Evolutionary conservation across 2,113 vertebrate genomes (phyloP).

Genomic region (Megaceryle maxima): DNA sequence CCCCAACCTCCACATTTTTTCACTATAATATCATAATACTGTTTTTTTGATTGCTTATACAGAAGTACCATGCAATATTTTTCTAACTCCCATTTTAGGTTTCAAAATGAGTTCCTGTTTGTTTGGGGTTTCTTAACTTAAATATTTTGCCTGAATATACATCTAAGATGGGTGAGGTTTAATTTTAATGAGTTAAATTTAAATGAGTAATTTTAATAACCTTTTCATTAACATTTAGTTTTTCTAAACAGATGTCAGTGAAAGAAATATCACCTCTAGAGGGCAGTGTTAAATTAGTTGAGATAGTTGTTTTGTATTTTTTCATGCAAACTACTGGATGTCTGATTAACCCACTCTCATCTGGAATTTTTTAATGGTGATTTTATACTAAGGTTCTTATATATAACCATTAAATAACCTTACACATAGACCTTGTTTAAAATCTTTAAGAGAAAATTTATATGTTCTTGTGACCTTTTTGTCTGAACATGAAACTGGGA

Average conservation of each 20-base stretch:
- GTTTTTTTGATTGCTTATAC: background rate
- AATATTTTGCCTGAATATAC: background rate
- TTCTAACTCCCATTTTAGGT: background rate
- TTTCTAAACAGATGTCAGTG: background rate
- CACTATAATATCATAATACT: background rate
- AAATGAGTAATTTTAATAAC: background rate
- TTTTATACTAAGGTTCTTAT: background rate
- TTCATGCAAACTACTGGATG: background rate
- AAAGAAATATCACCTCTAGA: constrained; percentile 63
- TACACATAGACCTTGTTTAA: background rate
- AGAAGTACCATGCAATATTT: background rate
- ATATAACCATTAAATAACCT: background rate
- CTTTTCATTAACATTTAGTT: background rate
- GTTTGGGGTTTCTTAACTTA: background rate
- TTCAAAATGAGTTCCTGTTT: background rate
- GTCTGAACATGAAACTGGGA: background rate
- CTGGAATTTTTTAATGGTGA: background rate
- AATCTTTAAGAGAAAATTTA: background rate
- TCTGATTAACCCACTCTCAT: background rate
- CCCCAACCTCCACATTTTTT: background rate
- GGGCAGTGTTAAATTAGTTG: constrained; percentile 72
- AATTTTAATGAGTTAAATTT: background rate
- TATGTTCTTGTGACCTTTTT: background rate
- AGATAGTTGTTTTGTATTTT: constrained; percentile 23
- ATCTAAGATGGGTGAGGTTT: background rate